Evolutionary conservation across 2,113 vertebrate genomes (phyloP).

Genomic region (Cottus gobio): DNA sequence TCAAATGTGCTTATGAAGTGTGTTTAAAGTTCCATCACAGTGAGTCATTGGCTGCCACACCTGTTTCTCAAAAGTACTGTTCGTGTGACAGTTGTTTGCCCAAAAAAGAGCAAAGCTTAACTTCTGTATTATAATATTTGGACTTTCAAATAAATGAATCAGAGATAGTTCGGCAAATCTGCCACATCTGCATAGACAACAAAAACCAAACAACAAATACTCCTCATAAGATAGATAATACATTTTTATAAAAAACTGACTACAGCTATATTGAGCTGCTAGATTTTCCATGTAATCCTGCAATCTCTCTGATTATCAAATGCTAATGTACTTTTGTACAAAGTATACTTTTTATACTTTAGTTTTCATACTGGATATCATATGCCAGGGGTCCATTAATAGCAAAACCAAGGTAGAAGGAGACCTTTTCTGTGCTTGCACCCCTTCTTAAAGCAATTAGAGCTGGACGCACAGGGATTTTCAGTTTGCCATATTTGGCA

Average conservation of each 20-base stretch:
- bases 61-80: neutral
- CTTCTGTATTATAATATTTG: too few relatives aligned
- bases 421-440: conserved; percentile 73
- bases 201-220: neutral
- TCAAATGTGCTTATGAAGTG: neutral
- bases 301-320: too few relatives aligned
- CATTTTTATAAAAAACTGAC: too few relatives aligned
- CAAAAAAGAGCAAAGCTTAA: too few relatives aligned
- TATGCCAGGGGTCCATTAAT: conserved; percentile 73
- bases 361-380: conserved; percentile 65
- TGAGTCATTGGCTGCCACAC: neutral
- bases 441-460: conserved; percentile 53
- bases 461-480: conserved; percentile 65
- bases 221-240: too few relatives aligned
- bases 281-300: too few relatives aligned
- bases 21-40: neutral
- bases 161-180: neutral
- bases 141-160: neutral
- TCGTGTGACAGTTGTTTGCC: neutral
- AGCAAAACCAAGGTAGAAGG: conserved; percentile 75
- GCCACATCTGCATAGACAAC: neutral
- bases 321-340: too few relatives aligned
- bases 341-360: too few relatives aligned
- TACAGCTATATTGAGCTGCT: too few relatives aligned
- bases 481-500: conserved; percentile 54